Conservation (phyloP, 2,888 invertebrate genomes). For the Elysia crispata region DNA sequence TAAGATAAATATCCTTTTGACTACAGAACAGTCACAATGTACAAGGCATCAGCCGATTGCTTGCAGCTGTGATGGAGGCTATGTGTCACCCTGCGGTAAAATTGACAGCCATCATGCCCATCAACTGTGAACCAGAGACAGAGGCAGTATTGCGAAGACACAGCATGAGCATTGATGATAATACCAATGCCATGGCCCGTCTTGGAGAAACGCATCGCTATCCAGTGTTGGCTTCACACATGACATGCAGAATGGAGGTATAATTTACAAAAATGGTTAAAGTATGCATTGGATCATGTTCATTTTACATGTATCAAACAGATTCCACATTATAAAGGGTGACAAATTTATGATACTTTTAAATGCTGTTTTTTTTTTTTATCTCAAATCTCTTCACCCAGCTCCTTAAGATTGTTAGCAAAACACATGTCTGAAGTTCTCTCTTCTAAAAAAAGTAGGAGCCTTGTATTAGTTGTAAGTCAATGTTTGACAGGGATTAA, state of each 20-base stretch:
- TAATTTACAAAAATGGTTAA: constrained; percentile 49
- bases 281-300: too few species aligned
- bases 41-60: constrained; percentile 81
- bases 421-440: too few species aligned
- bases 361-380: too few species aligned
- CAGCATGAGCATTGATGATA: constrained; percentile 72
- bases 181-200: constrained; percentile 79
- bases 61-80: constrained; percentile 90
- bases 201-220: constrained; percentile 84
- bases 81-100: constrained; percentile 88
- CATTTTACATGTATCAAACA: too few species aligned
- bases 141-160: constrained; percentile 73
- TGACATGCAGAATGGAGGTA: constrained; percentile 84
- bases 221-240: constrained; percentile 87
- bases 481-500: too few species aligned
- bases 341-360: too few species aligned
- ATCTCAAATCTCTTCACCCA: too few species aligned
- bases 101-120: constrained; percentile 86
- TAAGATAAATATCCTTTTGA: neutral
- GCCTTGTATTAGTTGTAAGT: too few species aligned
- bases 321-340: too few species aligned
- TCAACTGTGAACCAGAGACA: constrained; percentile 80
- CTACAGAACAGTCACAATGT: constrained; percentile 67
- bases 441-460: too few species aligned
- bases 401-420: too few species aligned